Conservation (phyloP, 2,797 vertebrate genomes). For the Gymnothorax javanicus region DNA sequence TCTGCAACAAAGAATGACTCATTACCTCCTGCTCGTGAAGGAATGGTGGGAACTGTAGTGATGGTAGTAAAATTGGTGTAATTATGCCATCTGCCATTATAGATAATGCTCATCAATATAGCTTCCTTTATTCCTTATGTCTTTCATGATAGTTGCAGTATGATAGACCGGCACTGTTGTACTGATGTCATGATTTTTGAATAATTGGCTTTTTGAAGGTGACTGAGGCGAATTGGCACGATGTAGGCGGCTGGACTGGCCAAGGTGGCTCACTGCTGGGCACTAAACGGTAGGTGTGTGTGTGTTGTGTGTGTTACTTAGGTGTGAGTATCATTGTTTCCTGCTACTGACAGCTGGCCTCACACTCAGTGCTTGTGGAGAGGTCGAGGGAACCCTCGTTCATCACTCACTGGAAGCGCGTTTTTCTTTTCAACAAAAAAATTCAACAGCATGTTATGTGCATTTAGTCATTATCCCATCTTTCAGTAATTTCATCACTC, state of each 20-base stretch:
- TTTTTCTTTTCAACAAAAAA: no score
- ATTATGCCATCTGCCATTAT: neutral
- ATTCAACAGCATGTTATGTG: no score
- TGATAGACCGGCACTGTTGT: neutral
- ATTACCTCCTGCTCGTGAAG: no score
- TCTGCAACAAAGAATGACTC: neutral
- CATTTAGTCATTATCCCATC: no score
- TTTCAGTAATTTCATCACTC: no score
- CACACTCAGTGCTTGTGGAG: neutral
- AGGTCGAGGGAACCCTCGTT: no score
- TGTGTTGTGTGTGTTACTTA: neutral
- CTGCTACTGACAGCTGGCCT: neutral
- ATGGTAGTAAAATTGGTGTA: neutral
- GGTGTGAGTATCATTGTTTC: neutral
- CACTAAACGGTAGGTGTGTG: constrained; percentile 83
- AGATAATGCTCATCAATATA: neutral
- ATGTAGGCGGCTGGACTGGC: constrained; percentile 92
- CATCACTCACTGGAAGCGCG: no score
- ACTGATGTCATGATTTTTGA: neutral
- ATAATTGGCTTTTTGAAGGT: constrained; percentile 67
- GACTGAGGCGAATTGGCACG: constrained; percentile 83
- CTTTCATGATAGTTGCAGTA: neutral
- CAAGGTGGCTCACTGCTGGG: constrained; percentile 92
- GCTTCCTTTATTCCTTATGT: neutral
- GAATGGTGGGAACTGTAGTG: neutral